Base-by-base conservation (phyloP, 2,113 vertebrate species). In the Rhinolophus sinicus region DNA sequence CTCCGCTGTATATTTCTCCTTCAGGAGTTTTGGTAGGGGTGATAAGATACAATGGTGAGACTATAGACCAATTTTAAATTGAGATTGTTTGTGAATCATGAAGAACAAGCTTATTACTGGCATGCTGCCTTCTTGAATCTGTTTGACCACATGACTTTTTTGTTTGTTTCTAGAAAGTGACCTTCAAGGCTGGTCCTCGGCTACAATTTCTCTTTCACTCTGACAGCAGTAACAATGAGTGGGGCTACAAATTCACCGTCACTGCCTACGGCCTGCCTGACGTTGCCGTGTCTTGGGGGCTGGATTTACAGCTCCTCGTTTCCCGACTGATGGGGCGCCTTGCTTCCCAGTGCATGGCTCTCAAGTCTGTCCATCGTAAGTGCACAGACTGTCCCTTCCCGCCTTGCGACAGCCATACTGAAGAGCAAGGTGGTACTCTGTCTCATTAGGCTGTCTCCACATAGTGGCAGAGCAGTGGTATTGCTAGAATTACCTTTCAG, bases 161-260 rank as follows among this genome's bases (percentile, higher is more conserved):
- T 98, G 64, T 98, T 98, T 97, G 82, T 97, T 95, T 98, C 88
- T 98, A 99, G 99, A 99, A 99, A 98, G 99, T 99, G 97, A 99
- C 99, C 21, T 99, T 99, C 97, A 99, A 99, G 96, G 98, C 99
- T 6, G 99, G 99, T 65, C 99, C 99, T 97, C 99, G 99, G 98
- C 99, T 99, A 88, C 99, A 99, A 98, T 99, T 99, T 98, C 99
- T 99, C 94, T 99, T 99, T 98, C 99, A 99, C 98, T 99, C 99
- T 44, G 99, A 99, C 97, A 99, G 99, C 98, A 99, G 99, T 91
- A 99, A 99, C 97, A 99, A 99, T 26, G 99, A 99, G 98, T 99
- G 99, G 99, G 99, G 99, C 93, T 99, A 99, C 98, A 99, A 99
- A 98, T 99, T 99, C 95, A 98, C 99, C 0, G 99, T 99, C 95